Percentiles rank a stretch among this genome's conserved stretches.
Evolutionary conservation across 2,888 invertebrate species (phyloP).

Genomic region (Lamproptera curius): DNA sequence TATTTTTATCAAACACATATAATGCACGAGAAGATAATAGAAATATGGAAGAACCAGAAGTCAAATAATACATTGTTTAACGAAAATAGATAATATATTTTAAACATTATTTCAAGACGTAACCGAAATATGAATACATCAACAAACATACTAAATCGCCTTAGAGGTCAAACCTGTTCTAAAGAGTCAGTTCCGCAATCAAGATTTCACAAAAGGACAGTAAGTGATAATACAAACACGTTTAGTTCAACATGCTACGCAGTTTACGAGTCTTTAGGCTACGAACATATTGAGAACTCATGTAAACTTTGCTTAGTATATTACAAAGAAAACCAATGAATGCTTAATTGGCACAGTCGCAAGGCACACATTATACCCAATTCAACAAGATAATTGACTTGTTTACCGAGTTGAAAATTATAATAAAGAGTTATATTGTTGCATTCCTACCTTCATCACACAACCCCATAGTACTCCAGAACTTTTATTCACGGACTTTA

Average conservation of each 20-base stretch:
- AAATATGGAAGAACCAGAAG: background rate
- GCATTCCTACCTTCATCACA: slow-evolving; percentile 63
- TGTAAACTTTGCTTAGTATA: slow-evolving; percentile 15
- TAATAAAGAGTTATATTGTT: slow-evolving; percentile 24
- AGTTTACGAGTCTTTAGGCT: background rate
- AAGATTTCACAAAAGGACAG: slow-evolving; percentile 36
- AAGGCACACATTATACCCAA: slow-evolving; percentile 21
- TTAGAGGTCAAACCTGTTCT: slow-evolving; percentile 59
- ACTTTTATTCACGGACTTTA: slow-evolving; percentile 11
- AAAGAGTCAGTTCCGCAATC: slow-evolving; percentile 49
- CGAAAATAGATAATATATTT: too few species aligned
- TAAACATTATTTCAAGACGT: too few species aligned
- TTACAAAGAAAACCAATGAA: slow-evolving; percentile 25
- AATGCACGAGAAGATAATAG: background rate
- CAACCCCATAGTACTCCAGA: slow-evolving; percentile 50
- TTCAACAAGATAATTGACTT: slow-evolving; percentile 50
- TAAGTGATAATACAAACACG: slow-evolving; percentile 45
- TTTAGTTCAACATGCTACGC: slow-evolving; percentile 12
- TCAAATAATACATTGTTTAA: slow-evolving; percentile 6
- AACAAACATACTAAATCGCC: slow-evolving; percentile 49
- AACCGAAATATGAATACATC: slow-evolving; percentile 20
- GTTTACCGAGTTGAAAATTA: slow-evolving; percentile 46
- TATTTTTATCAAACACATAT: background rate
- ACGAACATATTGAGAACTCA: background rate
- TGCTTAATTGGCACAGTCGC: slow-evolving; percentile 21